A percentile compares a stretch with the other conserved stretches of the same genome.
These are phyloP conservation scores for Fratercula arctica DNA, from an alignment of 2,797 vertebrate species.

Conservation along the genomic window DNA sequence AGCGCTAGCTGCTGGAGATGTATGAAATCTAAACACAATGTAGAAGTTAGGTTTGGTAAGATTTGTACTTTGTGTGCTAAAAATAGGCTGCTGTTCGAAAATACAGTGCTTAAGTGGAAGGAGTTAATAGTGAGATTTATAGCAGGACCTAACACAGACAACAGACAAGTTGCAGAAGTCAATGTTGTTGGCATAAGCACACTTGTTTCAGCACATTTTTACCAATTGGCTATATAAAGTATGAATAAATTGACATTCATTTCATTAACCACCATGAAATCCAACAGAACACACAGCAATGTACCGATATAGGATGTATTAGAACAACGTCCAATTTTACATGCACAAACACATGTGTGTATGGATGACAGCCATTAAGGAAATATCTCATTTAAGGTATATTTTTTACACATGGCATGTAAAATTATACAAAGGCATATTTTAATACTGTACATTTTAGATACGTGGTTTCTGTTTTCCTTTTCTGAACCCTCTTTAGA, in stretches of 20 bases:
- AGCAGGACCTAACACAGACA: not conserved
- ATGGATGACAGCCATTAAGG: not conserved
- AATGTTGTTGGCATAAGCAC: not conserved
- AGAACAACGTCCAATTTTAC: not conserved
- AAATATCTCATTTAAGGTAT: not conserved
- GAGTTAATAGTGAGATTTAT: not conserved
- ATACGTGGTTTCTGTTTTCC: not conserved
- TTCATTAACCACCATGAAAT: not conserved
- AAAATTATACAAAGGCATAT: not conserved
- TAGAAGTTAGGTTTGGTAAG: not conserved
- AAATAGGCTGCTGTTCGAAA: not conserved
- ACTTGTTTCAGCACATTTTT: not conserved
- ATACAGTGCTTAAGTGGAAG: not conserved
- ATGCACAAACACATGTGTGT: rapidly evolving
- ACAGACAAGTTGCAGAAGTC: not conserved
- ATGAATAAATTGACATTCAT: not conserved
- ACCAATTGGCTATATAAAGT: not conserved
- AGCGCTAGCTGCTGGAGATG: not conserved
- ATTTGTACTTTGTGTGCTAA: not conserved
- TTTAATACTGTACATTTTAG: not conserved
- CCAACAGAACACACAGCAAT: not conserved
- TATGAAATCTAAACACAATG: not conserved
- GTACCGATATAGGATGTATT: not conserved
- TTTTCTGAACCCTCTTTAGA: not conserved
- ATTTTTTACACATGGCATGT: not conserved